Evolutionary conservation across 2,888 invertebrate species (phyloP).

Genomic region (Sycophila texana): DNA sequence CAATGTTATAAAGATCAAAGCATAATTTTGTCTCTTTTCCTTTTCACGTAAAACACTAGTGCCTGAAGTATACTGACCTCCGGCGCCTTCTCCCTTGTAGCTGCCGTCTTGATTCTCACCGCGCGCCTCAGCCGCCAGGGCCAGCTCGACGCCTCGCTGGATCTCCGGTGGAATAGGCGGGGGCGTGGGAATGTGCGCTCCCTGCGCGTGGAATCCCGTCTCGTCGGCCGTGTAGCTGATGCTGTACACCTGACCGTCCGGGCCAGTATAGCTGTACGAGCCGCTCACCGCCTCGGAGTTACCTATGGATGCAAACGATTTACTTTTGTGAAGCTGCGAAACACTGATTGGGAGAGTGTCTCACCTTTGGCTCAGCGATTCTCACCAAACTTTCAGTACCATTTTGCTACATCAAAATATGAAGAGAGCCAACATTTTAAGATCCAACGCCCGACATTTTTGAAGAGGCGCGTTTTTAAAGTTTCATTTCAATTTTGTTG

Average conservation of each 20-base stretch:
- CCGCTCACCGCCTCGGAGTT: conserved; percentile 69
- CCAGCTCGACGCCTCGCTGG: conserved; percentile 68
- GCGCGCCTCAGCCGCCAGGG: conserved; percentile 70
- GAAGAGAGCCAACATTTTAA: too few relatives aligned
- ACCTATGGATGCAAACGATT: conserved; percentile 58
- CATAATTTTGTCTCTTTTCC: neutral
- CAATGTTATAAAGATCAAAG: neutral
- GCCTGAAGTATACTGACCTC: neutral
- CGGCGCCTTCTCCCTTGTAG: conserved; percentile 59
- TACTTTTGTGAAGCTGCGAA: too few relatives aligned
- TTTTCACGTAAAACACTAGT: too few relatives aligned
- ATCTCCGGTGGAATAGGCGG: conserved; percentile 72
- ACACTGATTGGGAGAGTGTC: too few relatives aligned
- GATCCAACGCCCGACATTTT: too few relatives aligned
- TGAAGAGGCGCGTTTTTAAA: too few relatives aligned
- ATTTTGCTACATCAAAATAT: too few relatives aligned
- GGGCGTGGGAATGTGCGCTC: conserved; percentile 70
- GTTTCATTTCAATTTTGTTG: too few relatives aligned
- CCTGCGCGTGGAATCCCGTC: conserved; percentile 69
- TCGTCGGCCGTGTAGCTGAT: conserved; percentile 70
- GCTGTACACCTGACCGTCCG: conserved; percentile 69
- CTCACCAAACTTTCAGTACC: too few relatives aligned
- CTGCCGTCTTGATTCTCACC: conserved; percentile 70
- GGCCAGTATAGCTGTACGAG: conserved; percentile 70
- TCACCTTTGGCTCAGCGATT: too few relatives aligned